These are phyloP conservation scores for Ptilonorhynchus violaceus DNA, from an alignment of 2,113 vertebrate genomes.

Conservation along the genomic window DNA sequence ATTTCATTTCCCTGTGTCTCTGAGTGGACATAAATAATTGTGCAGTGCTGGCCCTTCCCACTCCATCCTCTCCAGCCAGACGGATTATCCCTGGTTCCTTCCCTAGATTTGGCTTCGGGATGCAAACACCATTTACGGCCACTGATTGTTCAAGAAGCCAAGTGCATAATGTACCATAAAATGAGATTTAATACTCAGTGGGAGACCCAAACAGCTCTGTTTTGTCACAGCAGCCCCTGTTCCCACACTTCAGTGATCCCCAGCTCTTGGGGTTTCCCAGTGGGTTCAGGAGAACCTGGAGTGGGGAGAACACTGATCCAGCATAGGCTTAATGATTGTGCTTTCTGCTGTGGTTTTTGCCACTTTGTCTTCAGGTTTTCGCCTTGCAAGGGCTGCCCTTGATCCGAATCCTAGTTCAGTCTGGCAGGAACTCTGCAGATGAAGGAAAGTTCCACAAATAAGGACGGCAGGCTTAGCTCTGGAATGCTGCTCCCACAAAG, in stretches of 20 bases:
- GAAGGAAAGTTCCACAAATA: neutral
- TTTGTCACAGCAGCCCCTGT: neutral
- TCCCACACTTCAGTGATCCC: neutral
- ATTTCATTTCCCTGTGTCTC: constrained; percentile 40
- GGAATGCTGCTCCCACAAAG: neutral
- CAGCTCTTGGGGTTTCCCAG: neutral
- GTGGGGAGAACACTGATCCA: neutral
- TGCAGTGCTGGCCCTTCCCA: neutral
- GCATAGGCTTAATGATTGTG: neutral
- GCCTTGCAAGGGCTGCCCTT: neutral
- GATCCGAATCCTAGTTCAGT: neutral
- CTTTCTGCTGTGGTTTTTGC: neutral
- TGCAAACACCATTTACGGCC: constrained; percentile 62
- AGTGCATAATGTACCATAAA: constrained; percentile 74
- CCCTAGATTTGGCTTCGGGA: constrained; percentile 68
- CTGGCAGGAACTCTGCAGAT: neutral
- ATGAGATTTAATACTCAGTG: constrained; percentile 69
- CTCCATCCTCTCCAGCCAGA: constrained; percentile 48
- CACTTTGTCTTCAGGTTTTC: neutral
- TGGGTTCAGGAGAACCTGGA: neutral
- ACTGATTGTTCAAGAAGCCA: constrained; percentile 69
- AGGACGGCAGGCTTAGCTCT: neutral
- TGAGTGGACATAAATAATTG: constrained; percentile 55
- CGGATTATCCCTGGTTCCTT: constrained; percentile 58
- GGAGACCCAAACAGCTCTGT: constrained; percentile 24